Base-by-base conservation (phyloP, 1,140 invertebrate species). In the Papilio xuthus region DNA sequence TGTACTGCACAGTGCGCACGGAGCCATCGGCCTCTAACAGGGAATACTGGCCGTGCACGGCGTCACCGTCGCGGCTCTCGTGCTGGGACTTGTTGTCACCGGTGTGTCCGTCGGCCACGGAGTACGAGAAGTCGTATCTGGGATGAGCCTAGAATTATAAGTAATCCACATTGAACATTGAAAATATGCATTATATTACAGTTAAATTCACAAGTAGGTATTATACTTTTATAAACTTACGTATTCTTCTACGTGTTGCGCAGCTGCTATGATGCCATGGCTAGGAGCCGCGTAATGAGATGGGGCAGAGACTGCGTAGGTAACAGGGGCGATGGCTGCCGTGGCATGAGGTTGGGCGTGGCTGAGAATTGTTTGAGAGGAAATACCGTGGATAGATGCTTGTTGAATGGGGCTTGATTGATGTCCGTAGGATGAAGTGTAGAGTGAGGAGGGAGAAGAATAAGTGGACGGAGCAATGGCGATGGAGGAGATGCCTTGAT, bases 1-100 rank as follows among this genome's bases (percentile, higher is more conserved):
- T 90, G 90, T 95, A 95, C 78, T 93, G 86, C 9, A 94, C 94
- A 69, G 88, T 94, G 79, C 95, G 88, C 85, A 95, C 88, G 73
- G 95, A 95, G 72, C 95, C 94, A 79, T 95, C 95, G 20, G 95
- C 91, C 82, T 95, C 94, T 63, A 94, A 84, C 71, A 95, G 82
- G 10, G 94, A 94, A 91, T 96, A 96, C 76, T 89, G 84, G 83
- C 95, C 95, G 80, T 94, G 91, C 56, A 95, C 93, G 18, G 89
- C 89, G 80, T 94, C 94, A 69, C 94, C 94, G 81, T 95, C 94
- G 81, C 94, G 89, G 79, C 86, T 86, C 88, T 95, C 94, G 82
- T 94, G 92, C 82, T 95, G 94, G 78, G 90, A 92, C 88, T 95
- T 95, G 84, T 92, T 89, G 86, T 95, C 94, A 53, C 94, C 94